Percentiles rank a stretch among this genome's conserved stretches.
Evolutionary conservation across 2,888 invertebrate genomes (phyloP).

Genomic region (Nipponacmea schrenckii): DNA sequence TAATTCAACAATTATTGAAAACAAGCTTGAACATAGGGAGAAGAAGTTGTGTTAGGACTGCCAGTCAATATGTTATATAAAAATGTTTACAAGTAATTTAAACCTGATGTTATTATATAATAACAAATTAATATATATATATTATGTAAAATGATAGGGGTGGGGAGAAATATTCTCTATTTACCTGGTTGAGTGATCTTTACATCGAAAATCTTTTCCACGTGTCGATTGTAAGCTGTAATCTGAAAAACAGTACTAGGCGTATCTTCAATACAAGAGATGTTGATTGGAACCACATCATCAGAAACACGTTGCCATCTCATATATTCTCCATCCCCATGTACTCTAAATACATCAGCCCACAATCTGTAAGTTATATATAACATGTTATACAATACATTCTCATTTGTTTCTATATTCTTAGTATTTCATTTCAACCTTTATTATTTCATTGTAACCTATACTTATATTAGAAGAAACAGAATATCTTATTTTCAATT

Average conservation of each 20-base stretch:
- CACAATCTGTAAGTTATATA: constrained; percentile 77
- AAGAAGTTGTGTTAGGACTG: too few species aligned
- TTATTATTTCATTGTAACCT: not conserved
- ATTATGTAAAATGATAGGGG: too few species aligned
- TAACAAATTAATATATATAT: too few species aligned
- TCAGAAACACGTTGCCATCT: constrained; percentile 96
- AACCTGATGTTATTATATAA: too few species aligned
- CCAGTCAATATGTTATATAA: too few species aligned
- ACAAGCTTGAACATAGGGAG: too few species aligned
- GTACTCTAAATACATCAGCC: constrained; percentile 99
- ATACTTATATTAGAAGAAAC: not conserved
- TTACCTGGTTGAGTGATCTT: constrained; percentile 95
- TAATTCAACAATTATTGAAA: too few species aligned
- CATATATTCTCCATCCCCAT: constrained; percentile 78
- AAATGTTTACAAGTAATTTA: too few species aligned
- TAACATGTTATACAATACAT: not conserved
- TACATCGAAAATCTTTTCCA: constrained; percentile 97
- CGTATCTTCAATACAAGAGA: constrained; percentile 96
- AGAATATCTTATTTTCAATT: too few species aligned
- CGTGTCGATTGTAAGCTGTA: constrained; percentile 98
- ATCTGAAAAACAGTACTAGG: constrained; percentile 98
- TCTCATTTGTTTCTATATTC: too few species aligned
- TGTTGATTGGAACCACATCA: constrained; percentile 97
- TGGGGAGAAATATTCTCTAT: constrained; percentile 25
- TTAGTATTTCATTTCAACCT: not conserved